A percentile compares a stretch with the other conserved stretches of the same genome.
These are phyloP conservation scores for Halyomorpha halys DNA, from an alignment of 1,140 invertebrate genomes.

Conservation along the genomic window DNA sequence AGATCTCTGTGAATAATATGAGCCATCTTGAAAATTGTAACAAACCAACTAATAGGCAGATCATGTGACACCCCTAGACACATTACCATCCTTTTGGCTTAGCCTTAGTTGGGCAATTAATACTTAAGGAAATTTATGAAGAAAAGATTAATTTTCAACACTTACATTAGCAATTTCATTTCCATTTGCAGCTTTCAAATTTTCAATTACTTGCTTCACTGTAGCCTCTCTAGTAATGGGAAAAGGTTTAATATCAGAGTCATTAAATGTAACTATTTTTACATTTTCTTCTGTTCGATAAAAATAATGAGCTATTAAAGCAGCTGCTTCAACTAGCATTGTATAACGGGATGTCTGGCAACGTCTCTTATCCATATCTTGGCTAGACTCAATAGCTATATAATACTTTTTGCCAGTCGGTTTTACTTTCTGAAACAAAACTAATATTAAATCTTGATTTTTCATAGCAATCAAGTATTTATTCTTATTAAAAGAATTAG, in stretches of 20 bases:
- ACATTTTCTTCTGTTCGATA: not conserved
- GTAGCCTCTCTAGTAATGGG: not conserved
- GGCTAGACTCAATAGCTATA: slow-evolving; percentile 1
- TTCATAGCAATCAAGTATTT: not conserved
- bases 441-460: not conserved
- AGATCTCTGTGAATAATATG: too few relatives aligned
- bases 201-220: not conserved
- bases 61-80: too few relatives aligned
- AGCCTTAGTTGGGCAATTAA: too few relatives aligned
- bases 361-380: not conserved
- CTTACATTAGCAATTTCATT: not conserved
- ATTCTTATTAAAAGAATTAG: too few relatives aligned
- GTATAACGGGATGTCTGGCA: not conserved
- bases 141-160: too few relatives aligned
- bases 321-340: slow-evolving; percentile 1
- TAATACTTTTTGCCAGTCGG: not conserved
- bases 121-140: too few relatives aligned
- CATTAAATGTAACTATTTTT: not conserved
- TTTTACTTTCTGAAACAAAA: slow-evolving; percentile 5
- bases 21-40: too few relatives aligned
- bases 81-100: too few relatives aligned
- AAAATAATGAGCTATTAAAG: not conserved
- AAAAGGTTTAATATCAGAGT: not conserved
- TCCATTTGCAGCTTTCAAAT: not conserved
- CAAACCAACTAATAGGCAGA: too few relatives aligned